Base-by-base conservation (phyloP, 2,888 invertebrate species). In the Chrysolina haemoptera region DNA sequence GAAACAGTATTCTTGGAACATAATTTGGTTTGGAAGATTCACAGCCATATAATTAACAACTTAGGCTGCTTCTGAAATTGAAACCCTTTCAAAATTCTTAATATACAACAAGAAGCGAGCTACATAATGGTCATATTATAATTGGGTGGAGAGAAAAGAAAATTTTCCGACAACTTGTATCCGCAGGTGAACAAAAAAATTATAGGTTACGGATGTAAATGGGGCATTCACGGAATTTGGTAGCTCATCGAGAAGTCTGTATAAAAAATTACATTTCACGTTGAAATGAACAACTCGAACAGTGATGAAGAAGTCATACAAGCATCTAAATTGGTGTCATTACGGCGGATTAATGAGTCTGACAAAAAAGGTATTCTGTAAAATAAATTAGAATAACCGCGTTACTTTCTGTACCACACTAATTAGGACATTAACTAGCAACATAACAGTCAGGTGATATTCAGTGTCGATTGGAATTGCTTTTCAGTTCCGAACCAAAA, bases 161-260 rank as follows among this genome's bases (percentile, higher is more conserved):
- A 27, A 22, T 22, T 59, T 10, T n/a, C 22, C 59, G 8, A n/a
- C n/a, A 59, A 59, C 27, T n/a, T 16, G 59, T 59, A 35, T 59
- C 11, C 55, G 8, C 59, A 59, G 59, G 59, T 59, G n/a, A 53
- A 22, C 27, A 59, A 59, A n/a, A n/a, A 59, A 59, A 59, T 27
- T 59, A 59, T 59, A n/a, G 27, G 59, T 22, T 59, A 59, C 35
- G 2, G 4, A 59, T 27, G 27, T 35, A 59, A 59, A 59, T 59
- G 35, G 59, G 59, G 59, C 20, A 53, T 53, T 11, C 20, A 11
- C 11, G 12, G 59, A 59, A 22, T 35, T 14, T 59, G 59, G 59
- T 27, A 59, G 27, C 59, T 27, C 10, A 59, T 59, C 27, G 22
- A 27, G 59, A 5, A 27, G 27, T 27, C 27, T 12, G 27, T 35